Evolutionary conservation across 1,140 invertebrate species (phyloP).

Genomic region (Drosophila pandora): DNA sequence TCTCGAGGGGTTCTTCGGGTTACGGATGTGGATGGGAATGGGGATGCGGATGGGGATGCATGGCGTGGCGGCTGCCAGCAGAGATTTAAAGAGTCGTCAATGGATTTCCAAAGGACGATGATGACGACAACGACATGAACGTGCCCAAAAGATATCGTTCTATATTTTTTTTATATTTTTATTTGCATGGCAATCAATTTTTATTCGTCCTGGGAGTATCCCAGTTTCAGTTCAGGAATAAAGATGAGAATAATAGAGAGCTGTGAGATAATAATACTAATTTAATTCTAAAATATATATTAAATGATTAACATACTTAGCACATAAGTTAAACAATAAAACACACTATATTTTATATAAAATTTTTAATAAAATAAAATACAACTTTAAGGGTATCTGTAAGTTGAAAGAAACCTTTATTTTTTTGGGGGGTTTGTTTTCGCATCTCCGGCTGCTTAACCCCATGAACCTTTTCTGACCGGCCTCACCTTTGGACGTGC

Average conservation of each 20-base stretch:
- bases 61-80: background rate
- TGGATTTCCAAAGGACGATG: slow-evolving; percentile 49
- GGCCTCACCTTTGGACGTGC: slow-evolving; percentile 40
- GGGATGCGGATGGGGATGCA: no score
- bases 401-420: background rate
- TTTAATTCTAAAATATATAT: background rate
- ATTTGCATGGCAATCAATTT: slow-evolving; percentile 56
- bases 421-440: background rate
- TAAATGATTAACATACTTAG: no score
- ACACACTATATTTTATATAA: background rate
- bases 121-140: slow-evolving; percentile 37
- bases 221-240: background rate
- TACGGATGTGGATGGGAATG: no score
- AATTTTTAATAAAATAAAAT: background rate
- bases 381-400: background rate
- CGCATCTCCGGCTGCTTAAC: background rate
- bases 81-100: slow-evolving; percentile 50
- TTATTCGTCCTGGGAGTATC: slow-evolving; percentile 26
- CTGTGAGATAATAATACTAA: background rate
- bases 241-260: background rate
- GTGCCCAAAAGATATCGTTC: slow-evolving; percentile 43
- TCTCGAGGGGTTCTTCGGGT: slow-evolving; percentile 4
- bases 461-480: slow-evolving; percentile 23
- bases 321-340: background rate
- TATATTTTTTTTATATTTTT: slow-evolving; percentile 20